Conservation (phyloP, 2,888 invertebrate species). For the Zelleria hepariella region DNA sequence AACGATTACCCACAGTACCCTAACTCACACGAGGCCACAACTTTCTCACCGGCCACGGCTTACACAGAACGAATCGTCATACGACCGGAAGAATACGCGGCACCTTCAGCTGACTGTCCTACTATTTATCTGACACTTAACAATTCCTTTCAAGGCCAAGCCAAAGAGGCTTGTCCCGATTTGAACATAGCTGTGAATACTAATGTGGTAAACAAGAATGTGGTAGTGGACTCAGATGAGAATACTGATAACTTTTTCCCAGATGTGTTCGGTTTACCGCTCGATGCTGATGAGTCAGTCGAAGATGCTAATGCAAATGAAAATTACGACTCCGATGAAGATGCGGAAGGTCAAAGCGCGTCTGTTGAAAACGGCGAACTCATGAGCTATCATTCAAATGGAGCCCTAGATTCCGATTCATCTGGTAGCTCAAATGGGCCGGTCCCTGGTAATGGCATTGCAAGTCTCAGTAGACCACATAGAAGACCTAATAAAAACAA, state of each 20-base stretch:
- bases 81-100: constrained; percentile 60
- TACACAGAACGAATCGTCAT: constrained; percentile 62
- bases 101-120: constrained; percentile 63
- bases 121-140: constrained; percentile 70
- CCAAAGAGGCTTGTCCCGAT: constrained; percentile 78
- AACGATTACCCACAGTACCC: constrained; percentile 32
- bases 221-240: constrained; percentile 58
- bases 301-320: constrained; percentile 39
- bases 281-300: constrained; percentile 28
- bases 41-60: constrained; percentile 47
- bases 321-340: constrained; percentile 41
- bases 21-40: constrained; percentile 50
- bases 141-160: constrained; percentile 67
- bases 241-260: constrained; percentile 45
- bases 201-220: constrained; percentile 74
- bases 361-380: constrained; percentile 47
- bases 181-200: constrained; percentile 79
- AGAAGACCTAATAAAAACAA: constrained; percentile 13
- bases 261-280: constrained; percentile 42
- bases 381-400: constrained; percentile 44
- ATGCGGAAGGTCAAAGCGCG: constrained; percentile 36
- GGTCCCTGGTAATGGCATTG: not conserved
- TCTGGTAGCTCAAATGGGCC: constrained; percentile 19
- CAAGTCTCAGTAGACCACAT: constrained; percentile 30
- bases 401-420: constrained; percentile 28